Percentiles rank a stretch among this genome's conserved stretches.
Conservation (phyloP, 2,113 vertebrate species). For the Pomatorhinus ruficollis region DNA sequence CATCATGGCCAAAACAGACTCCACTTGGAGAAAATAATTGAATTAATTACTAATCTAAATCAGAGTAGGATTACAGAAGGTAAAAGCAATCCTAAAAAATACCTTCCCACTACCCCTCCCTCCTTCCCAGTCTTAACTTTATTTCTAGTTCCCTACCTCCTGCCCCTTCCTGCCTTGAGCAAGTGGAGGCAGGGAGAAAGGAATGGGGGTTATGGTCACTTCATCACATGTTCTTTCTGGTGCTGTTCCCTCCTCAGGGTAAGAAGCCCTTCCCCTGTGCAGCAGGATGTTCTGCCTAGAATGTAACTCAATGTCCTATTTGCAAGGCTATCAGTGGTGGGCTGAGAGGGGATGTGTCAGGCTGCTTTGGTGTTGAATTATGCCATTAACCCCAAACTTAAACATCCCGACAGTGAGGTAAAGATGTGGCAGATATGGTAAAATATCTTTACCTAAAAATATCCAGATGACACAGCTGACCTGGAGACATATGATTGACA, state of each 20-base stretch:
- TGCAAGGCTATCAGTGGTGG: no score
- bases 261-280: not conserved
- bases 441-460: not conserved
- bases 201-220: not conserved
- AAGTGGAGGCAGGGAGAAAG: not conserved
- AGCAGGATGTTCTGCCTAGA: not conserved
- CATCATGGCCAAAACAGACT: not conserved
- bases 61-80: not conserved
- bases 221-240: not conserved
- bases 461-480: not conserved
- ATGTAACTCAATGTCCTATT: no score
- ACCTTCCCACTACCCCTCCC: fast-evolving
- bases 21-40: not conserved
- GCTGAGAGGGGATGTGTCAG: not conserved
- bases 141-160: not conserved
- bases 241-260: not conserved
- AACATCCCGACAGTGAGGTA: not conserved
- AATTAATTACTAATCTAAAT: not conserved
- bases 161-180: not conserved
- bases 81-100: not conserved
- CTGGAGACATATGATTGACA: not conserved
- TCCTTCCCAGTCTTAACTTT: not conserved
- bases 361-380: not conserved
- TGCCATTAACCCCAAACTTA: not conserved
- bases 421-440: not conserved